Percentiles rank a stretch among this genome's conserved stretches.
phyloP scores from a whole-genome alignment of 37 sponge, comb jelly and placozoan genomes.

The Amphimedon queenslandica region DNA sequence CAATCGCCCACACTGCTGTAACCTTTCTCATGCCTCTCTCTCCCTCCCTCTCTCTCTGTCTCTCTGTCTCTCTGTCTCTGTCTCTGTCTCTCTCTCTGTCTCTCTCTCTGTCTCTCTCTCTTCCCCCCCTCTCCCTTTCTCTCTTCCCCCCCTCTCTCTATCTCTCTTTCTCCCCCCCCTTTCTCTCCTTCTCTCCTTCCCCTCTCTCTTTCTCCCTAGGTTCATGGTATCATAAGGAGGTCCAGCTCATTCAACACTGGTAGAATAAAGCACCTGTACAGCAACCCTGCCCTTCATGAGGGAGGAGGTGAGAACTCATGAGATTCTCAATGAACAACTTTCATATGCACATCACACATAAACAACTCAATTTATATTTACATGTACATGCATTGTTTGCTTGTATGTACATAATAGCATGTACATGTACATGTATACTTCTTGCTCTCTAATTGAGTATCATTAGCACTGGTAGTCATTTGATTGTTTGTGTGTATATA shows the following conservation, averaged over 20 bases:
- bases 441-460: too few relatives aligned
- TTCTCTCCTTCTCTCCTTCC: conserved; percentile 15
- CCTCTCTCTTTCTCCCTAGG: conserved; percentile 36
- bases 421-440: too few relatives aligned
- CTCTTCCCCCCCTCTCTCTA: background rate
- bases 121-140: background rate
- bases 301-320: conserved; percentile 68
- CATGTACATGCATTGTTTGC: too few relatives aligned
- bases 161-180: background rate
- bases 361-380: too few relatives aligned
- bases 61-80: background rate
- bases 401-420: too few relatives aligned
- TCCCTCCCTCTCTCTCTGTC: background rate
- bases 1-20: too few relatives aligned
- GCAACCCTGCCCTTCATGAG: conserved; percentile 46
- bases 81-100: background rate
- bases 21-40: background rate
- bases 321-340: too few relatives aligned
- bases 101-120: conserved; percentile 12
- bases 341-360: too few relatives aligned
- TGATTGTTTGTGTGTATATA: too few relatives aligned
- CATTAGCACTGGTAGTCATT: too few relatives aligned
- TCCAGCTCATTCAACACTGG: conserved; percentile 89
- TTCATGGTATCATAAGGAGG: conserved; percentile 85
- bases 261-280: conserved; percentile 78